Base-by-base conservation (phyloP, 1,140 invertebrate species). In the Calephelis nemesis region DNA sequence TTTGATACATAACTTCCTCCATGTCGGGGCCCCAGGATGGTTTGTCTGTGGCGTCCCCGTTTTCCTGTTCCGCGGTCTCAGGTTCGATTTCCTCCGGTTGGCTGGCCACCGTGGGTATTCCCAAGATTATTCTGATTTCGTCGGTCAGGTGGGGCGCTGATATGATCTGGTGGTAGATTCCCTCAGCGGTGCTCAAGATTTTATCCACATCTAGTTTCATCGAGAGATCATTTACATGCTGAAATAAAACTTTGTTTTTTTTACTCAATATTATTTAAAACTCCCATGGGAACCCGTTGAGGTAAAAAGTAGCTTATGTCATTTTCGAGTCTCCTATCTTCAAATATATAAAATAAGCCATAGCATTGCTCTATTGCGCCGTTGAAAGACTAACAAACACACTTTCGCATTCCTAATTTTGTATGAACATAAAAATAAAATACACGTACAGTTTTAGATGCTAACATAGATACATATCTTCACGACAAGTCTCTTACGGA, bases 181-280 rank as follows among this genome's bases (percentile, higher is more conserved):
- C 96, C 88, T 99, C 98, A 0, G 98, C 98, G 78, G 95, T 95
- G 68, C 95, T 95, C 12, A 99, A 84, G 11, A 96, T 96, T 74
- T 94, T 93, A 54, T 96, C 94, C 12, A 99, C 92, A 75, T 98
- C 95, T 60, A 99, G 95, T 64, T 95, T 94, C 81, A 96, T 94
- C 30, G 97, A 97, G 63, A 99, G 92, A 83, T 98, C 98, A 90
- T 99, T 99, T 66, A 99, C 96, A 84, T 99, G 97, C 96, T 98
- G 92, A 49, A 94, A 94, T 69, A 68, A 72, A 63, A 42, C 45
- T 68, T 62, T 52, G 39, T 60, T 42, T 52, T 67, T 42, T 11
- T 64, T 30, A 60, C 8, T 64, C 48, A 40, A 54, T 30, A 30
- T 30, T 30, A 30, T 30, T 30, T 30, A 30, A 4, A 30, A 30